These are phyloP conservation scores for Charadrius vociferus DNA, from an alignment of 2,113 vertebrate species.

Conservation along the genomic window DNA sequence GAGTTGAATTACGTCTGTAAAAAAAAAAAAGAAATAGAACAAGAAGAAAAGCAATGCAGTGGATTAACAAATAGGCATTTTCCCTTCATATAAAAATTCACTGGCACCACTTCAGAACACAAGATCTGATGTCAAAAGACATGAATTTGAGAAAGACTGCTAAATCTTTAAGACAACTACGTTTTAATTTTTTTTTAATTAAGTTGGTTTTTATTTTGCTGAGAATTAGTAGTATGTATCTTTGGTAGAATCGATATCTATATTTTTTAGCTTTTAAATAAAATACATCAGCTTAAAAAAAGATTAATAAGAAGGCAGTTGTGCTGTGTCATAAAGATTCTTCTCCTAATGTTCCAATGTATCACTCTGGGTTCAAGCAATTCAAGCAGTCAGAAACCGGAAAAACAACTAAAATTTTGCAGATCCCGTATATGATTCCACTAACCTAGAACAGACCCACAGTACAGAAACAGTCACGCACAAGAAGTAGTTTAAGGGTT, in stretches of 20 bases:
- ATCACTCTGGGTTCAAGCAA: conserved; percentile 60
- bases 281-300: conserved; percentile 63
- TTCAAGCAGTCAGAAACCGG: conserved; percentile 37
- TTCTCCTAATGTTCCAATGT: conserved; percentile 52
- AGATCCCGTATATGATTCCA: conserved; percentile 1
- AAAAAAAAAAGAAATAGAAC: neutral
- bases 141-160: conserved; percentile 67
- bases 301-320: conserved; percentile 78
- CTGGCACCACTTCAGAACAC: conserved; percentile 70
- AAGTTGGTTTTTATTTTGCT: conserved; percentile 63
- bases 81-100: conserved; percentile 78
- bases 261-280: conserved; percentile 75
- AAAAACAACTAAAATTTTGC: conserved; percentile 16
- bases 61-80: conserved; percentile 68
- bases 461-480: neutral
- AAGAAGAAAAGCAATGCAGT: conserved; percentile 40
- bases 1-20: conserved; percentile 13
- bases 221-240: conserved; percentile 82
- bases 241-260: conserved; percentile 86
- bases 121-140: conserved; percentile 57
- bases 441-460: conserved; percentile 30
- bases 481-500: neutral
- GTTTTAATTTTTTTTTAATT: conserved; percentile 10
- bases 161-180: conserved; percentile 72
- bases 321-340: conserved; percentile 76